Conservation (phyloP, 2,888 invertebrate genomes). For the Limnephilus lunatus region DNA sequence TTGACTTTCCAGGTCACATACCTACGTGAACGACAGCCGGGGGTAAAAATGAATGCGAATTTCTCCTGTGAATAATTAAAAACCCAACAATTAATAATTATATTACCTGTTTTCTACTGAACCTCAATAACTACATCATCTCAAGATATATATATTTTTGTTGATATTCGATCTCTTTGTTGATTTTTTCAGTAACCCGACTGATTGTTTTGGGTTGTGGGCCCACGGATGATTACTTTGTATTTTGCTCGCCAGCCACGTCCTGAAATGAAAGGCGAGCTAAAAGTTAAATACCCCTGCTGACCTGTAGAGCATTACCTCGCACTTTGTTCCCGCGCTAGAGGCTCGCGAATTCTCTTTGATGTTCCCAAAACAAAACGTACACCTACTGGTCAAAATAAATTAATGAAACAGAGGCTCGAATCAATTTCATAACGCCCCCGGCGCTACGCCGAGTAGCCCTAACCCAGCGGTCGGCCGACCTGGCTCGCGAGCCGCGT, state of each 20-base stretch:
- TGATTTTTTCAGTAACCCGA: not conserved
- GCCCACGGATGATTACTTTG: not conserved
- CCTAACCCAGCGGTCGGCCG: not conserved
- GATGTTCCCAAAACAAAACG: conserved; percentile 42
- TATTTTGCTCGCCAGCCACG: not conserved
- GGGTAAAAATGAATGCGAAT: no score
- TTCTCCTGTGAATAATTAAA: no score
- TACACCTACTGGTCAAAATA: conserved; percentile 27
- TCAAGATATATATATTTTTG: not conserved
- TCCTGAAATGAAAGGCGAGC: not conserved
- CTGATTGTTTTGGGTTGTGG: not conserved
- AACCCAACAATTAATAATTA: no score
- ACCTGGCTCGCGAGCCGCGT: not conserved
- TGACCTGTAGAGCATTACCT: not conserved
- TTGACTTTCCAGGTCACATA: no score
- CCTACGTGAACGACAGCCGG: no score
- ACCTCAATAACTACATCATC: not conserved
- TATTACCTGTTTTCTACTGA: no score
- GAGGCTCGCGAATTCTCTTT: conserved; percentile 11
- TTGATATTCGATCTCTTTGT: not conserved
- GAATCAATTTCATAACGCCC: conserved; percentile 38
- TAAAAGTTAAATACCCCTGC: conserved; percentile 4
- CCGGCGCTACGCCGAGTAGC: not conserved
- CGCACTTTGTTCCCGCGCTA: not conserved
- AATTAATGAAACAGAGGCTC: conserved; percentile 23